Evolutionary conservation across 2,797 vertebrate species (phyloP).

Genomic region (Sparidentex hasta): DNA sequence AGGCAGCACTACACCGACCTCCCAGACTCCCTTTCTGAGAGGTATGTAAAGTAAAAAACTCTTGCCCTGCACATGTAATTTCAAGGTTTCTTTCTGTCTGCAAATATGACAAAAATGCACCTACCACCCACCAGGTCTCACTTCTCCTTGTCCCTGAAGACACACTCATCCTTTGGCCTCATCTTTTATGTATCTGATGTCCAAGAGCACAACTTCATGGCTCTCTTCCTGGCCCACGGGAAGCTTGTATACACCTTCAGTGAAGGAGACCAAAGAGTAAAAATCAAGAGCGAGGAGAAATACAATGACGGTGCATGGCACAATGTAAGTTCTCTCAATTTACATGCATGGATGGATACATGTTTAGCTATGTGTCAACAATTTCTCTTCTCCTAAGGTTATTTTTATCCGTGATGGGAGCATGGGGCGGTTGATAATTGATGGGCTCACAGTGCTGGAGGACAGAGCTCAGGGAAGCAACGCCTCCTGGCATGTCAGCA

Average conservation of each 20-base stretch:
- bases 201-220: conserved; percentile 91
- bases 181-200: conserved; percentile 92
- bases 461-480: conserved; percentile 76
- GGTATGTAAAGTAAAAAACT: conserved; percentile 78
- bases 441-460: conserved; percentile 89
- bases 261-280: conserved; percentile 87
- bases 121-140: conserved; percentile 85
- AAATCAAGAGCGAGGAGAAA: conserved; percentile 90
- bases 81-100: conserved; percentile 22
- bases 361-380: conserved; percentile 4
- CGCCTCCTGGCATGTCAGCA: conserved; percentile 85
- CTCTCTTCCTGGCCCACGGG: conserved; percentile 91
- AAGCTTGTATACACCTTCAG: conserved; percentile 93
- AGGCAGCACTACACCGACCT: conserved; percentile 90
- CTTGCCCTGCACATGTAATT: not conserved
- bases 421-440: conserved; percentile 89
- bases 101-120: conserved; percentile 19
- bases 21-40: conserved; percentile 87
- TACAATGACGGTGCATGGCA: conserved; percentile 95
- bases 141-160: conserved; percentile 93
- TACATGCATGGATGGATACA: not conserved
- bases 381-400: conserved; percentile 83
- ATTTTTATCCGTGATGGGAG: conserved; percentile 88
- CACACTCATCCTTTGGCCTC: conserved; percentile 91
- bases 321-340: conserved; percentile 85